A percentile compares a stretch with the other conserved stretches of the same genome.
phyloP scores from a whole-genome alignment of 2,888 invertebrate species.

The Neocrepidodera transversa region DNA sequence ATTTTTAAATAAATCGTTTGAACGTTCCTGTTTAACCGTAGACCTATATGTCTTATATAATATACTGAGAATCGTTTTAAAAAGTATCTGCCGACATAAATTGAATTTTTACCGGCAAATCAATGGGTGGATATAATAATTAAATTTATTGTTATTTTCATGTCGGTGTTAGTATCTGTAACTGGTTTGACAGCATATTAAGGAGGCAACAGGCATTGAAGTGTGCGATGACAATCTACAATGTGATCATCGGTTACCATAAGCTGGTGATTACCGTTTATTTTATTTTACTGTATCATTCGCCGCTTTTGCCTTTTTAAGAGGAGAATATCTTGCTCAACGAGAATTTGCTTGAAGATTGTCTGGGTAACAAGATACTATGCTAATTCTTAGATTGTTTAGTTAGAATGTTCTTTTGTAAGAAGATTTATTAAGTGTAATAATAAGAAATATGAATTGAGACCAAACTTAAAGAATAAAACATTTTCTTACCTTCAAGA shows the following conservation, averaged over 20 bases:
- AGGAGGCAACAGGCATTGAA: slow-evolving; percentile 40
- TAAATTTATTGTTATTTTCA: slow-evolving; percentile 34
- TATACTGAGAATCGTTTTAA: too few relatives aligned
- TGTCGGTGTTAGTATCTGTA: slow-evolving; percentile 32
- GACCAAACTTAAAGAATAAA: too few relatives aligned
- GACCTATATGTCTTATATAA: too few relatives aligned
- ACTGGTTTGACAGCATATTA: slow-evolving; percentile 40
- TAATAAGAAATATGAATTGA: too few relatives aligned
- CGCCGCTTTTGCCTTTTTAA: slow-evolving; percentile 25
- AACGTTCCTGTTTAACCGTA: too few relatives aligned
- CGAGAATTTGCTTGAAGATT: slow-evolving; percentile 20
- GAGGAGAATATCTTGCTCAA: slow-evolving; percentile 14
- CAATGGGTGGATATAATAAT: slow-evolving; percentile 23
- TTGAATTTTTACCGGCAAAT: slow-evolving; percentile 13
- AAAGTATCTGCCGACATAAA: slow-evolving; percentile 12
- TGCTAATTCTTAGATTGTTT: slow-evolving; percentile 1
- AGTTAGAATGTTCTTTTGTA: background rate
- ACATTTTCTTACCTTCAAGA: too few relatives aligned
- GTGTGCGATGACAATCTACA: slow-evolving; percentile 45
- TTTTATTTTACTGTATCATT: slow-evolving; percentile 28
- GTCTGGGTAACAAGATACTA: slow-evolving; percentile 5
- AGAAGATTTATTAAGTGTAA: too few relatives aligned
- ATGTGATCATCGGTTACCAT: slow-evolving; percentile 40
- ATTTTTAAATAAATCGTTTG: too few relatives aligned
- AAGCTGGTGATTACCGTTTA: slow-evolving; percentile 25